Evolutionary conservation across 1,140 invertebrate species (phyloP).

Genomic region (Triops longicaudatus): DNA sequence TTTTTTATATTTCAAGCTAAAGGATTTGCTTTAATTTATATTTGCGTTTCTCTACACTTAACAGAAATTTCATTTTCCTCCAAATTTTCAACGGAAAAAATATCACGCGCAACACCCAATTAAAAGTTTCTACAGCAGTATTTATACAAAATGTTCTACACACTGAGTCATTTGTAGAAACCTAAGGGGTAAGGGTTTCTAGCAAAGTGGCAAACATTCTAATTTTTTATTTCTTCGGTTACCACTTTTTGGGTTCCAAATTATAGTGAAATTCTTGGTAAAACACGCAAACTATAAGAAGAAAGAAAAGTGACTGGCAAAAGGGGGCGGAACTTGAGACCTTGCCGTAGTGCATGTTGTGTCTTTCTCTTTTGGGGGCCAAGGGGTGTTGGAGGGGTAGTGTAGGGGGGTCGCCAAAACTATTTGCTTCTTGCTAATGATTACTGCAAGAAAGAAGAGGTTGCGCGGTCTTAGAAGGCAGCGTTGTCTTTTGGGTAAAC

Average conservation of each 20-base stretch:
- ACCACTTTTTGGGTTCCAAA: too few relatives aligned
- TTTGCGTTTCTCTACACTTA: background rate
- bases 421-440: background rate
- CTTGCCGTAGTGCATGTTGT: background rate
- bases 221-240: too few relatives aligned
- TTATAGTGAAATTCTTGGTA: background rate
- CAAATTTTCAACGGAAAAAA: too few relatives aligned
- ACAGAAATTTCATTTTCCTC: too few relatives aligned
- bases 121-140: too few relatives aligned
- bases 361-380: background rate
- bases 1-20: background rate
- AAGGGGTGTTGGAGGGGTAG: background rate
- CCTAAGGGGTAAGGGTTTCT: too few relatives aligned
- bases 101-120: too few relatives aligned
- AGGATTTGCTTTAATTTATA: background rate
- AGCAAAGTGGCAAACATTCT: too few relatives aligned
- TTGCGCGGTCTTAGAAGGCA: background rate
- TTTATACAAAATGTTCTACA: too few relatives aligned
- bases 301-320: background rate
- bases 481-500: background rate
- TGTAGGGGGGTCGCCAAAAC: too few relatives aligned
- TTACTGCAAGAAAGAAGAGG: slow-evolving; percentile 1
- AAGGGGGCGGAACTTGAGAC: background rate
- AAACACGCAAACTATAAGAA: background rate
- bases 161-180: too few relatives aligned